Evolutionary conservation across 1,140 invertebrate species (phyloP).

Genomic region (Sycobia sp.): DNA sequence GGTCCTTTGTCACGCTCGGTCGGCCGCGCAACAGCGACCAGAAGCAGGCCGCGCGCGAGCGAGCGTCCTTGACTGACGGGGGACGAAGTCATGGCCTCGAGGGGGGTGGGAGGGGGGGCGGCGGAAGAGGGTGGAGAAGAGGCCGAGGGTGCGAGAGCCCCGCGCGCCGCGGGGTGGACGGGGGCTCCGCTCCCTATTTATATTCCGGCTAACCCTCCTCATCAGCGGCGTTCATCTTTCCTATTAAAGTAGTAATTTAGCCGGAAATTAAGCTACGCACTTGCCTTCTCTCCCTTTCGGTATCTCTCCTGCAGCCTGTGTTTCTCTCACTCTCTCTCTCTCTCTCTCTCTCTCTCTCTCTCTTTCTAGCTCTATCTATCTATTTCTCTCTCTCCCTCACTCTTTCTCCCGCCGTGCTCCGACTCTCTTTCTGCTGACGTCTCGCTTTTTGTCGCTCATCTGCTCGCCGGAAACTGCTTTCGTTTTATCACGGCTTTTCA

Average conservation of each 20-base stretch:
- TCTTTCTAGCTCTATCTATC: conserved; percentile 1
- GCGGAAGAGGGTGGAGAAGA: conserved; percentile 20
- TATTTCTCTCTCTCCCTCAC: background rate
- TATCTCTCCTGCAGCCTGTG: conserved; percentile 27
- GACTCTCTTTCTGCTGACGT: background rate
- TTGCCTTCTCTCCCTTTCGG: conserved; percentile 44
- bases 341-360: conserved; percentile 25
- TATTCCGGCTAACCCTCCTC: conserved; percentile 63
- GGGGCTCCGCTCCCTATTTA: conserved; percentile 56
- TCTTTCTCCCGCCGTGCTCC: background rate
- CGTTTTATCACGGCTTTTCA: no score
- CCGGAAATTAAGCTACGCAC: conserved; percentile 64
- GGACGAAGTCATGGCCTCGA: background rate
- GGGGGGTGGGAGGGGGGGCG: background rate
- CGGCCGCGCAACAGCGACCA: background rate
- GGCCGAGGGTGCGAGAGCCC: conserved; percentile 37
- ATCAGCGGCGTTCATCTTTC: conserved; percentile 63
- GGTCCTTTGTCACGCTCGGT: no score
- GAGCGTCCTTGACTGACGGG: background rate
- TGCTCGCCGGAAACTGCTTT: no score
- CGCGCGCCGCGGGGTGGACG: conserved; percentile 31
- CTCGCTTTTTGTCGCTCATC: no score
- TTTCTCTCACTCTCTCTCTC: conserved; percentile 29
- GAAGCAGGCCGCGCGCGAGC: background rate
- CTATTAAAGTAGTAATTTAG: conserved; percentile 66